phyloP scores from a whole-genome alignment of 1,140 invertebrate species.

The Bombus vancouverensis region DNA sequence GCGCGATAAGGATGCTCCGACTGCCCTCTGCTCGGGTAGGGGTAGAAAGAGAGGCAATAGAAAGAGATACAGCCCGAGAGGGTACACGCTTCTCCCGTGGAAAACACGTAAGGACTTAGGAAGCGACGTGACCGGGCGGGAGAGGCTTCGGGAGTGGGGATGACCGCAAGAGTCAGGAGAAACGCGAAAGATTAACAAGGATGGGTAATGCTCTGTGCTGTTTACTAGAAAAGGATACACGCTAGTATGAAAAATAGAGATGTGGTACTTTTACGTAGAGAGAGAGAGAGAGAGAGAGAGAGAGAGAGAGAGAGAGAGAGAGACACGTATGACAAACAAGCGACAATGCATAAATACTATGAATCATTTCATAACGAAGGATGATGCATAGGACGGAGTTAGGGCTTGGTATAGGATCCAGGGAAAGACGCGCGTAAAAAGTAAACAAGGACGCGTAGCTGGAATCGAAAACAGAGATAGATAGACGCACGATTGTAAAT shows the following conservation, averaged over 20 bases:
- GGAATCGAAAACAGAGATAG: too few species aligned
- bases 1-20: not conserved
- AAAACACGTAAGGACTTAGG: slow-evolving; percentile 24
- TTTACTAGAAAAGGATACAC: not conserved
- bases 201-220: not conserved
- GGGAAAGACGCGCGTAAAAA: too few species aligned
- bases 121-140: slow-evolving; percentile 11
- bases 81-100: slow-evolving; percentile 45
- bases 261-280: not conserved
- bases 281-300: not conserved
- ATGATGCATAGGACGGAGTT: too few species aligned
- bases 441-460: too few species aligned
- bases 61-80: slow-evolving; percentile 27
- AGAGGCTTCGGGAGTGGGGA: slow-evolving; percentile 35
- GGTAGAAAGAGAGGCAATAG: slow-evolving; percentile 22
- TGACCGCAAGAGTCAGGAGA: slow-evolving; percentile 52
- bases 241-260: too few species aligned
- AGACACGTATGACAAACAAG: too few species aligned
- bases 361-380: too few species aligned
- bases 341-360: too few species aligned
- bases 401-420: too few species aligned
- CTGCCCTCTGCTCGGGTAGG: not conserved
- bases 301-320: too few species aligned
- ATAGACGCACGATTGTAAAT: too few species aligned
- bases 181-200: slow-evolving; percentile 8